Evolutionary conservation across 2,888 invertebrate genomes (phyloP).

Genomic region (Epiblema foenella): DNA sequence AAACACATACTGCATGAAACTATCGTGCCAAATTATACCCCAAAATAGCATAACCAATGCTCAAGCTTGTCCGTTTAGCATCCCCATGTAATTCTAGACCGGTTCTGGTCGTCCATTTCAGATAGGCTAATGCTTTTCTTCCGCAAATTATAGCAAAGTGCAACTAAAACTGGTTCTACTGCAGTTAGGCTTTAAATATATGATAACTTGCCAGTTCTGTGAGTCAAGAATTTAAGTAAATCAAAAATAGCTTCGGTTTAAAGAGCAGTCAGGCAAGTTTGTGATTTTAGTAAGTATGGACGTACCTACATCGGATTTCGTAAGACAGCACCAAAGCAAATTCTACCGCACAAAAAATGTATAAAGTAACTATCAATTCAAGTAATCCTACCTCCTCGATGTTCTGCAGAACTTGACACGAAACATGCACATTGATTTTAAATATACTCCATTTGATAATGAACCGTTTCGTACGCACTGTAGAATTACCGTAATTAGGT

Average conservation of each 20-base stretch:
- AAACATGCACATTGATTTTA: slow-evolving; percentile 29
- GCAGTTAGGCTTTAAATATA: slow-evolving; percentile 11
- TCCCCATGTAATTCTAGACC: slow-evolving; percentile 32
- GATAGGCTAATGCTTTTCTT: slow-evolving; percentile 42
- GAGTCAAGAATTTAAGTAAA: background rate
- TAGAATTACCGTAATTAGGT: slow-evolving; percentile 76
- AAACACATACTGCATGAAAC: background rate
- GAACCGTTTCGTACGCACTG: slow-evolving; percentile 27
- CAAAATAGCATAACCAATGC: slow-evolving; percentile 24
- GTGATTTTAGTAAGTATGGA: too few relatives aligned
- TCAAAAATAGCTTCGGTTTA: background rate
- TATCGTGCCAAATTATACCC: slow-evolving; percentile 21
- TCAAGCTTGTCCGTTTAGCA: slow-evolving; percentile 36
- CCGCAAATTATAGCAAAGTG: slow-evolving; percentile 40
- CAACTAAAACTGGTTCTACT: slow-evolving; percentile 29
- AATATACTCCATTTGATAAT: slow-evolving; percentile 42
- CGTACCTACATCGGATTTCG: too few relatives aligned
- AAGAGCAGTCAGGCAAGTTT: background rate
- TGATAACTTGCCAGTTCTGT: slow-evolving; percentile 9
- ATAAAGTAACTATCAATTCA: slow-evolving; percentile 13
- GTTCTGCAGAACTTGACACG: slow-evolving; percentile 5
- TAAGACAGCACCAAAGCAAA: too few relatives aligned
- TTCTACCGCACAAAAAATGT: background rate
- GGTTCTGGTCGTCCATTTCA: slow-evolving; percentile 34
- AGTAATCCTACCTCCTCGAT: slow-evolving; percentile 9